Base-by-base conservation (phyloP, 2,113 vertebrate species). In the Stigmatopora argus region DNA sequence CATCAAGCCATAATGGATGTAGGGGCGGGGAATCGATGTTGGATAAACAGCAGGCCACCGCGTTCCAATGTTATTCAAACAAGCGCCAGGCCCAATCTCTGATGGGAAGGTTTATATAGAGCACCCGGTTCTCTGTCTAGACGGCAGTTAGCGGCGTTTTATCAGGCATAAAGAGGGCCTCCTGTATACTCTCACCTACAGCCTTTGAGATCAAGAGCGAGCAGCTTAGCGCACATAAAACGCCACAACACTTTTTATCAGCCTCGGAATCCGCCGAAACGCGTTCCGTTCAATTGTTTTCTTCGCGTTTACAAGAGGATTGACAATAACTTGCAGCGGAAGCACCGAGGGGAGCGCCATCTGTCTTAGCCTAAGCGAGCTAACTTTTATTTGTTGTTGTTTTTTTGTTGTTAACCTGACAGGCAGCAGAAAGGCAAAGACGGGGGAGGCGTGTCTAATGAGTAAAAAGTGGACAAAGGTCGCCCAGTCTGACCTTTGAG, bases 11-110 rank as follows among this genome's bases (percentile, higher is more conserved):
- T 80, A 82, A 79, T 78, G 69, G 84, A 80, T 55, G 35, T 3
- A 14, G n/a, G 60, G 1, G 34, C 15, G 48, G 18, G 47, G 58
- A 74, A 85, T 88, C 72, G 82, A 85, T 90, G 86, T 62, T 34
- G 61, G 75, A 87, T 75, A 79, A 90, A 89, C 84, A 86, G 47
- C 71, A 9, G 63, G 66, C 65, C 70, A 64, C 74, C 66, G 26
- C 75, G 70, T 84, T 80, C 77, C 71, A 87, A 77, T 70, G 63
- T 74, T 78, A 73, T 72, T 78, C 80, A 87, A 90, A 89, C 86
- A 88, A 78, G 70, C 45, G 47, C 21, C 46, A 41, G 53, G 41
- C 61, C 67, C 62, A 35, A 53, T 77, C 78, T 78, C 63, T 79
- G 67, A 78, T 71, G 74, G 65, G 56, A 62, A 66, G 62, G 70